A percentile compares a stretch with the other conserved stretches of the same genome.
Conservation (phyloP, 2,113 vertebrate species). For the Pavo muticus region DNA sequence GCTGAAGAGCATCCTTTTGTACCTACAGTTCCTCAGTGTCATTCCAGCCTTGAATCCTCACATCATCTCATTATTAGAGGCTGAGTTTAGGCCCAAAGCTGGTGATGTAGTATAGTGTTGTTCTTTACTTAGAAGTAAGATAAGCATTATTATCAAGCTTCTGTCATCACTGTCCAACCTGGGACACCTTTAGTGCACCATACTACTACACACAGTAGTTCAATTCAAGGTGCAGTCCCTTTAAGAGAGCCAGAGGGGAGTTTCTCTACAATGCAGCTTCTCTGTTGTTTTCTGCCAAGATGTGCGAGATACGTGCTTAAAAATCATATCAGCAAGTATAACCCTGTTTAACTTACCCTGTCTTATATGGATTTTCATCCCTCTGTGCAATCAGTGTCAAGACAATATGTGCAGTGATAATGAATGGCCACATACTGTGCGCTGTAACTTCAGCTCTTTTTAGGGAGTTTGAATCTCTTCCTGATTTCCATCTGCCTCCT, state of each 20-base stretch:
- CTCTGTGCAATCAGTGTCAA: background rate
- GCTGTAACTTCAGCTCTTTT: slow-evolving; percentile 12
- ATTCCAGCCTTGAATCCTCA: background rate
- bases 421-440: background rate
- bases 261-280: background rate
- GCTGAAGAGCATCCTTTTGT: background rate
- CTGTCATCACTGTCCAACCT: background rate
- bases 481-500: background rate
- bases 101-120: background rate
- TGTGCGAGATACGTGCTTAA: background rate
- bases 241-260: background rate
- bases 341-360: background rate
- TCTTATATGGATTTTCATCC: background rate
- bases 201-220: background rate
- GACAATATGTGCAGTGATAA: background rate
- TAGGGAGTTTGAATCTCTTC: slow-evolving; percentile 14
- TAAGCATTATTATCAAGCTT: background rate
- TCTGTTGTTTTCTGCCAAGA: background rate
- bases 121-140: background rate
- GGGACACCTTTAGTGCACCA: background rate
- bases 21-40: background rate
- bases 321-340: background rate
- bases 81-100: background rate
- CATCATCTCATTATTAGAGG: background rate
- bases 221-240: background rate